A percentile compares a stretch with the other conserved stretches of the same genome.
These are phyloP conservation scores for Dipodomys spectabilis DNA, from an alignment of 2,113 vertebrate genomes.

Conservation along the genomic window DNA sequence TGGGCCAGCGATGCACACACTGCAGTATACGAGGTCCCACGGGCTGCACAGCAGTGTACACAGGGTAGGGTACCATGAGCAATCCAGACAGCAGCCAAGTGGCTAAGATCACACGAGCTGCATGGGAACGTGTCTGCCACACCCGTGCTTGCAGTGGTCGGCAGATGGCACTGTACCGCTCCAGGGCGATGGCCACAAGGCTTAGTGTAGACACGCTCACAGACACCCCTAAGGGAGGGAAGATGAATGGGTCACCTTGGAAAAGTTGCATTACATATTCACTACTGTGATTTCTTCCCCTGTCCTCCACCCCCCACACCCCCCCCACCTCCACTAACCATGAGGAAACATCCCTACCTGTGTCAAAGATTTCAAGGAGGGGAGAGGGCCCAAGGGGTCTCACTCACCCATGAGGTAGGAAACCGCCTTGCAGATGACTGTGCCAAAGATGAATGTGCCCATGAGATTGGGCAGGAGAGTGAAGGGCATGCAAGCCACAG, in stretches of 20 bases:
- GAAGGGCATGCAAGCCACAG: conserved; percentile 97
- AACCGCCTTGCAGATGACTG: conserved; percentile 94
- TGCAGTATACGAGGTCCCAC: conserved; percentile 79
- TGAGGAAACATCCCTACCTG: neutral
- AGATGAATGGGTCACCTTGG: fast-evolving
- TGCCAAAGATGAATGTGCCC: conserved; percentile 96
- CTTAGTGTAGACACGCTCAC: conserved; percentile 97
- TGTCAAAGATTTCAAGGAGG: neutral
- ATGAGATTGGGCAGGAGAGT: conserved; percentile 95
- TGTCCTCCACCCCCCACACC: too few relatives aligned
- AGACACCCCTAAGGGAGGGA: conserved; percentile 90
- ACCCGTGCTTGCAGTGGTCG: conserved; percentile 95
- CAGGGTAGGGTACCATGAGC: conserved; percentile 95
- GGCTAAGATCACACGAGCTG: conserved; percentile 92
- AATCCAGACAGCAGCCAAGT: conserved; percentile 94
- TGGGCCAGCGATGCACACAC: conserved; percentile 92
- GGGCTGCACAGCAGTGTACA: conserved; percentile 90
- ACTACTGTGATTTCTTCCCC: neutral
- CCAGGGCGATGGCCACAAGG: conserved; percentile 96
- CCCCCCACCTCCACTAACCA: too few relatives aligned
- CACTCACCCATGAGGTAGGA: conserved; percentile 96
- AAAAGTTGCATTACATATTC: neutral
- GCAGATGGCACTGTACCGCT: conserved; percentile 98
- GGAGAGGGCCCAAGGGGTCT: neutral
- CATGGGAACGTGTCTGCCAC: conserved; percentile 97